Evolutionary conservation across 2,888 invertebrate genomes (phyloP), one percentile per base, ranked within the genome.

Genomic region (Euplagia quadripunctaria): DNA sequence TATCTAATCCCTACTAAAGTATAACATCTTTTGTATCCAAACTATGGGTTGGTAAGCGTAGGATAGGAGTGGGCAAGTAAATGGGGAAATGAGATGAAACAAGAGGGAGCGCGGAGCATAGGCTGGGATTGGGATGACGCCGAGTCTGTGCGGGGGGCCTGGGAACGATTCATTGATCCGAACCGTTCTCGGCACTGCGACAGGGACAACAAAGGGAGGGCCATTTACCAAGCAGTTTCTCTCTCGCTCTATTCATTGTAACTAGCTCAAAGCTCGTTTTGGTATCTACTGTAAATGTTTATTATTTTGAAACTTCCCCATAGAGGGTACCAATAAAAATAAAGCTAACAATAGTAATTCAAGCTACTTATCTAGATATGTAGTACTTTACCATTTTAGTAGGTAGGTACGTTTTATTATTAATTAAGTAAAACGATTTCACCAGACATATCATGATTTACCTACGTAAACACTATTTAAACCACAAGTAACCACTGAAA

Each of bases 161-260:
- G 93, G 94, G 93, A 93, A 92, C 93, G 93, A 93, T 95, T 95
- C 95, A 96, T 96, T 96, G 95, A 96, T 96, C 94, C 95, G 95
- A 94, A 94, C 89, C 84, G 79, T 87, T 89, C 90, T 96, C 95
- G 95, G 94, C 87, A 84, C 80, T 82, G 75, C 86, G 94, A 95
- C 86, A 91, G 92, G 90, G 94, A 95, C 87, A 87, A 88, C 86
- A 85, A 85, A 86, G 87, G 87, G 87, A 89, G 85, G 85, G 81
- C 79, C 82, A 82, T 81, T 82, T 81, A 77, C 78, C 79, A 78
- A 81, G 76, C 82, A 86, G 80, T 80, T 78, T 91, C 91, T 89
- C 87, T 81, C 82, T 90, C 88, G 72, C 86, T 88, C 85, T 87
- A 87, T 87, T 89, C 86, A 89, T 82, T 74, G 49, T 55, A 64